Base-by-base conservation (phyloP, 1,140 invertebrate species). In the Drosophila serrata region DNA sequence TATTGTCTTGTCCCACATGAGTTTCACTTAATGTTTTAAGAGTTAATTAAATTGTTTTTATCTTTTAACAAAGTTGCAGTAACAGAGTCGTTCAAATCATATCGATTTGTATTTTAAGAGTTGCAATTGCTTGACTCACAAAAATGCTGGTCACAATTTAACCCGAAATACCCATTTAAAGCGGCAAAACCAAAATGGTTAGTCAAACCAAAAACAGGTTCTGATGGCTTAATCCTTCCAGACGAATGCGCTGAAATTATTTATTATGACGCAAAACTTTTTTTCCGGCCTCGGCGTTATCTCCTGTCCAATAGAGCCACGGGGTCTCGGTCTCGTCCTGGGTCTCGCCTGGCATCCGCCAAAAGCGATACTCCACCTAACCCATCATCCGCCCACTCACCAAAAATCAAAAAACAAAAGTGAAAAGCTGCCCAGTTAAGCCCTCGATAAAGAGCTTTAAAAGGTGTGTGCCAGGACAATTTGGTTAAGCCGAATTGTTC, bases 231-330 rank as follows among this genome's bases (percentile, higher is more conserved):
- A 87, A 87, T 87, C 84, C 84, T 87, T 87, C 84, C 84, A 88
- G 84, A 84, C 84, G 84, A 87, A 87, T 87, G 84, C 84, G 81
- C 40, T 70, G 80, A 87, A 87, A 87, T 87, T 88, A 87, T 87
- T 87, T 87, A 87, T 87, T 87, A 87, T 87, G 85, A 88, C 85
- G 84, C 80, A 84, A 87, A 88, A 88, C 84, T 87, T 84, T 49
- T 49, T 87, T 87, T 77, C 48, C 75, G 45, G 35, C 55, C 74
- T 58, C 64, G 62, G 79, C 68, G 63, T 65, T 73, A 65, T 78
- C 64, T 78, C 40, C 51, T 37, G 70, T 33, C 59, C 51, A 75
- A 62, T 70, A 68, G 57, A 69, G 67, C 72, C 65, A 79, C 73
- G 68, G 82, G 84, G 56, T 59, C 82, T 68, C 49, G 31, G 31